Conservation (phyloP, 2,113 vertebrate genomes). For the Ophthalmolycus amberensis region DNA sequence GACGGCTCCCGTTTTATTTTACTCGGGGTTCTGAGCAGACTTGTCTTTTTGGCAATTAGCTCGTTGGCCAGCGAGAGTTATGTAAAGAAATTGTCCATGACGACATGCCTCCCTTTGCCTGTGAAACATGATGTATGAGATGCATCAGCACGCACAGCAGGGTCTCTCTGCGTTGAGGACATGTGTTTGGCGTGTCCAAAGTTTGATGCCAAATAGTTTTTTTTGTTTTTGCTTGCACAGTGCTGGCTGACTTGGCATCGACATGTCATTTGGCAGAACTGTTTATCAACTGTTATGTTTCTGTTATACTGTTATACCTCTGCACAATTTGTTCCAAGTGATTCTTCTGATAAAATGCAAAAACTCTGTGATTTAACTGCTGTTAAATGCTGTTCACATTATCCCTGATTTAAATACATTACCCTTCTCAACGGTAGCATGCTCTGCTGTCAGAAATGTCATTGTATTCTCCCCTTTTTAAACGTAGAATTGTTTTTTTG, state of each 20-base stretch:
- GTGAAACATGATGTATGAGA: conserved; percentile 34
- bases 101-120: conserved; percentile 28
- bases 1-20: conserved; percentile 46
- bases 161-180: conserved; percentile 11
- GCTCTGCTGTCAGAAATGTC: neutral
- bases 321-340: conserved; percentile 25
- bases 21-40: conserved; percentile 22
- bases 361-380: neutral
- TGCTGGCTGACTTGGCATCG: conserved; percentile 6
- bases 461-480: neutral
- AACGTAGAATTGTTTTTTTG: neutral
- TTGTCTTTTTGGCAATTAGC: conserved; percentile 53
- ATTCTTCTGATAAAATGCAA: conserved; percentile 11
- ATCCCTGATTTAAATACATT: neutral
- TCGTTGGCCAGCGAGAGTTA: conserved; percentile 35
- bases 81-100: conserved; percentile 52
- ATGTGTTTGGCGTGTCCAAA: conserved; percentile 1
- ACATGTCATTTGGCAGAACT: conserved; percentile 14
- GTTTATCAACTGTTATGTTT: conserved; percentile 24
- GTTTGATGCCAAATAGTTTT: conserved; percentile 24
- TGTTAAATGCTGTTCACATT: too few relatives aligned
- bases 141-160: conserved; percentile 13
- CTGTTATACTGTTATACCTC: neutral
- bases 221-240: neutral
- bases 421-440: neutral